Base-by-base conservation (phyloP, 2,888 invertebrate genomes). In the Dryobotodes eremita region DNA sequence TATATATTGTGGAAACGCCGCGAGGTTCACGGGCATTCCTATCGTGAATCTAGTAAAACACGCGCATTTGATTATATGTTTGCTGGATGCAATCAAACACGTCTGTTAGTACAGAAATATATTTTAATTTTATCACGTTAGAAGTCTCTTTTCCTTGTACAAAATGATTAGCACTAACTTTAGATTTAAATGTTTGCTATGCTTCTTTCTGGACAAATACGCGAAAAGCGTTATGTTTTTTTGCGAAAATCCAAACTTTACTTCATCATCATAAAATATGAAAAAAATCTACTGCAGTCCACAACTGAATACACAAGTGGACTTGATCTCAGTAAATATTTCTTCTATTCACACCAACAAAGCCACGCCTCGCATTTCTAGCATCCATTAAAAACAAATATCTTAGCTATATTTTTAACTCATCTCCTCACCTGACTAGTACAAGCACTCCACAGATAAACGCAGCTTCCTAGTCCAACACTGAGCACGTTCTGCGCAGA, bases 391-490 rank as follows among this genome's bases (percentile, higher is more conserved):
- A 62, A 48, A 17, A 61, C n/a, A 48, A 78, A 20, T 0, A 46
- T n/a, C 1, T 36, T 17, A 0, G 50, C 50, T 50, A 15, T 50
- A 50, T 15, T 50, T 50, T 15, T 50, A 50, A 15, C 15, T 50
- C 31, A 0, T 1, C 0, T 36, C 48, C 94, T 92, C 87, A 98
- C 98, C 97, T 99, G 99, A 94, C 99, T 99, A 83, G 99, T 99
- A 93, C 99, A 99, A 17, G 99, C 99, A 91, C 99, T 99, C 99
- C 99, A 99, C 81, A 99, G 97, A 94, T 99, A 99, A 0, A 99
- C 99, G 94, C 99, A 99, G 91, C 99, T 99, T 55, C 99, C 99
- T 36, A 99, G 97, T 0, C 99, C 99, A 6, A 99, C 99, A 93
- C 99, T 99, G 82, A 99, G 98, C 57, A 99, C 99, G 95, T 99